Percentiles rank a stretch among this genome's conserved stretches.
Evolutionary conservation across 2,113 vertebrate genomes (phyloP).

Genomic region (Gopherus flavomarginatus): DNA sequence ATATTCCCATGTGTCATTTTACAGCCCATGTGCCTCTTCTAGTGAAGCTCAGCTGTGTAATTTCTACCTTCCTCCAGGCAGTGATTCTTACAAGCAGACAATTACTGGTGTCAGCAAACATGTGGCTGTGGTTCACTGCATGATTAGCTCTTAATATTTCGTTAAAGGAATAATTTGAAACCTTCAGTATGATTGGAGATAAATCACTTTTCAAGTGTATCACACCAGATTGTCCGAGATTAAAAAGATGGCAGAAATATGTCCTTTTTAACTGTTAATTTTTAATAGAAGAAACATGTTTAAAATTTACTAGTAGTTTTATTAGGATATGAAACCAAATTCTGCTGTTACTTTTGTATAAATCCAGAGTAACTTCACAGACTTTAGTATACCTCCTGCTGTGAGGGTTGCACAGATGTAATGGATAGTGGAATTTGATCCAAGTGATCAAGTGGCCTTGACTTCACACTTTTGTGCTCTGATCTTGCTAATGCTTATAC

Average conservation of each 20-base stretch:
- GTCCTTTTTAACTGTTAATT: slow-evolving; percentile 3
- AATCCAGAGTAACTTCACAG: background rate
- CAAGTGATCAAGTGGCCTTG: background rate
- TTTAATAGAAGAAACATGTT: background rate
- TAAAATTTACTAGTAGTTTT: background rate
- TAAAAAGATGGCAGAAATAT: slow-evolving; percentile 23
- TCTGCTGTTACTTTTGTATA: background rate
- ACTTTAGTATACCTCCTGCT: background rate
- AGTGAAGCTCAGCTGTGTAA: slow-evolving; percentile 26
- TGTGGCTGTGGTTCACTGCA: slow-evolving; percentile 55
- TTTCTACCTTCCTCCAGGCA: slow-evolving; percentile 39
- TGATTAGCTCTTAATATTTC: slow-evolving; percentile 71
- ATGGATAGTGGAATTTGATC: background rate
- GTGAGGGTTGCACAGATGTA: background rate
- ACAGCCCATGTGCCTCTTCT: background rate
- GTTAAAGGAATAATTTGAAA: slow-evolving; percentile 63
- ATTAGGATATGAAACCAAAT: background rate
- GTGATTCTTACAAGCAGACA: slow-evolving; percentile 40
- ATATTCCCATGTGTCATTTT: background rate
- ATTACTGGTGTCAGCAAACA: slow-evolving; percentile 70
- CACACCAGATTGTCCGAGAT: background rate
- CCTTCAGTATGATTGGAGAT: slow-evolving; percentile 27
- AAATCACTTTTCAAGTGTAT: slow-evolving; percentile 32
- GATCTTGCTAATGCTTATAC: background rate
- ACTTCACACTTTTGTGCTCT: background rate